Evolutionary conservation across 2,888 invertebrate genomes (phyloP), one percentile per base, ranked within the genome.

Genomic region (Drosophila fungiperda): DNA sequence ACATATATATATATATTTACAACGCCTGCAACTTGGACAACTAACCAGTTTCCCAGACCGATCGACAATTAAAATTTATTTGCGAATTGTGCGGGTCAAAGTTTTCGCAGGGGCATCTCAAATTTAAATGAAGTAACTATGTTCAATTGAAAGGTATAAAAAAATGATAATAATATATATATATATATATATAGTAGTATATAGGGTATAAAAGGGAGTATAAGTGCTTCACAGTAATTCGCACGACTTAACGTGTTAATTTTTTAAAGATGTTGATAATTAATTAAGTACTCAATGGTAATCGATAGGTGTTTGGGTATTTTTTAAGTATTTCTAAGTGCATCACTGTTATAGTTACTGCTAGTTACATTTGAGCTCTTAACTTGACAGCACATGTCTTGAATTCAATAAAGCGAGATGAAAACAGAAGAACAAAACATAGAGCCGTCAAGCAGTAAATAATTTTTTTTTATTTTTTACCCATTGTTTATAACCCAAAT

Each of bases 361-460:
- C 38, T n/a, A 38, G 26, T 55, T 29, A 8, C 29, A 20, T n/a
- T 40, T 57, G 9, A n/a, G 8, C 29, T 38, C 6, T 15, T 38
- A 60, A 66, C 52, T 67, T 71, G 67, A 72, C 35, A 54, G 42
- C 64, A 59, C n/a, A 69, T 58, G 60, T 35, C 36, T 52, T 17
- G 61, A 60, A 58, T 67, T 57, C 15, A 40, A 33, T 5, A 29
- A 35, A 33, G 57, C 23, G 32, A 65, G 45, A 49, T 2, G n/a
- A 42, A 50, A 23, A 35, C 6, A 26, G 26, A 48, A 53, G 3
- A 9, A 17, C 15, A 15, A 9, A 53, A 32, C 29, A 29, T 65
- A 78, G 80, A 76, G 78, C 65, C 29, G 77, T 77, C 68, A 73
- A 80, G 73, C 77, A 61, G 65, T 62, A 65, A 38, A 52, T 45